Evolutionary conservation across 2,888 invertebrate species (phyloP).

Genomic region (Oligia fasciuncula): DNA sequence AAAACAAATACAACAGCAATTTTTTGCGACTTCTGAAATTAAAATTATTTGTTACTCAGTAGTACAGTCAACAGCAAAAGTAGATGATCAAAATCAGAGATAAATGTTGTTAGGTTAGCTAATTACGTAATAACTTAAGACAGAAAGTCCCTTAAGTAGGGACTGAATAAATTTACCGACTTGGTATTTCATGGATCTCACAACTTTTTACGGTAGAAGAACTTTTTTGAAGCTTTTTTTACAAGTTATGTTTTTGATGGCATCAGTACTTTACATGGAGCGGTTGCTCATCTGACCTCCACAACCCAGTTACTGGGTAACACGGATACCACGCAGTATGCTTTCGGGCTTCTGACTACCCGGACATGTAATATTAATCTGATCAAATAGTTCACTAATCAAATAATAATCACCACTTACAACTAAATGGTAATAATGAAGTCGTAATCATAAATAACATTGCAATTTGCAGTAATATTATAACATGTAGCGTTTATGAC

Average conservation of each 20-base stretch:
- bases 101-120: too few relatives aligned
- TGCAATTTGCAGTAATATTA: neutral
- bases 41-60: neutral
- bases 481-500: slow-evolving; percentile 24
- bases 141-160: too few relatives aligned
- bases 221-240: too few relatives aligned
- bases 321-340: neutral
- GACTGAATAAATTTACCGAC: too few relatives aligned
- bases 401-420: neutral
- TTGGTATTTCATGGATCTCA: too few relatives aligned
- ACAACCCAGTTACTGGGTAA: neutral
- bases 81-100: too few relatives aligned
- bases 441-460: slow-evolving; percentile 3
- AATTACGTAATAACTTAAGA: too few relatives aligned
- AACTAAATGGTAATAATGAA: slow-evolving; percentile 1
- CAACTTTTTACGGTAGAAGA: too few relatives aligned
- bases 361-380: neutral
- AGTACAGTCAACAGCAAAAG: too few relatives aligned
- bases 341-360: neutral
- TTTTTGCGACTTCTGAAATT: neutral
- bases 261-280: too few relatives aligned
- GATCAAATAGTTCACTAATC: neutral
- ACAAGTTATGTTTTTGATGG: too few relatives aligned
- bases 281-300: neutral
- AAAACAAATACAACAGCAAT: neutral